Evolutionary conservation across 2,113 vertebrate genomes (phyloP).

Genomic region (Orientallactaga bullata): DNA sequence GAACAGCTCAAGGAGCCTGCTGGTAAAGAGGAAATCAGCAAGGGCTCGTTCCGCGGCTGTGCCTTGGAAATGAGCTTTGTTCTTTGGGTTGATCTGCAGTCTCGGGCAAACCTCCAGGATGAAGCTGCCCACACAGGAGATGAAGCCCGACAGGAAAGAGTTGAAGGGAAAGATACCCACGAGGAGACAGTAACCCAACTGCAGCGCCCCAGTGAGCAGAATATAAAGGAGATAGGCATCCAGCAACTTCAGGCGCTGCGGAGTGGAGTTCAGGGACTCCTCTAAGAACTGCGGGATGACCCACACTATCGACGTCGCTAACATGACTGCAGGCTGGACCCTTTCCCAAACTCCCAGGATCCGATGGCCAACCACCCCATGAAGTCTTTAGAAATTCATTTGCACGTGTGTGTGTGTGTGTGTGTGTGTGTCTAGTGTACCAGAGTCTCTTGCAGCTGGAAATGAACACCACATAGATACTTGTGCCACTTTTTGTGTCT

Average conservation of each 20-base stretch:
- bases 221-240: conserved; percentile 97
- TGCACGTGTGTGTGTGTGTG: too few relatives aligned
- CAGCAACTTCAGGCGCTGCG: conserved; percentile 94
- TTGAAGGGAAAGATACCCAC: conserved; percentile 99
- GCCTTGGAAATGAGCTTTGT: conserved; percentile 96
- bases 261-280: conserved; percentile 93
- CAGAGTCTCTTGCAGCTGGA: too few relatives aligned
- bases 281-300: conserved; percentile 93
- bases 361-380: background rate
- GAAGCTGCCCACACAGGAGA: conserved; percentile 96
- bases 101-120: conserved; percentile 96
- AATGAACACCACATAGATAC: too few relatives aligned
- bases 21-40: conserved; percentile 97
- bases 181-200: conserved; percentile 97
- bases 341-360: conserved; percentile 78
- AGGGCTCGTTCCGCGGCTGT: conserved; percentile 97
- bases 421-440: too few relatives aligned
- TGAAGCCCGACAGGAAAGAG: conserved; percentile 98
- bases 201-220: conserved; percentile 94
- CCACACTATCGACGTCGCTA: conserved; percentile 91
- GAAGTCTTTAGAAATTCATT: too few relatives aligned
- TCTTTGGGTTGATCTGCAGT: conserved; percentile 98
- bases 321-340: conserved; percentile 82
- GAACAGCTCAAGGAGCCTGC: conserved; percentile 80
- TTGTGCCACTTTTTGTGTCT: too few relatives aligned